Base-by-base conservation (phyloP, 2,113 vertebrate genomes). In the Psittacula cyanocephala region DNA sequence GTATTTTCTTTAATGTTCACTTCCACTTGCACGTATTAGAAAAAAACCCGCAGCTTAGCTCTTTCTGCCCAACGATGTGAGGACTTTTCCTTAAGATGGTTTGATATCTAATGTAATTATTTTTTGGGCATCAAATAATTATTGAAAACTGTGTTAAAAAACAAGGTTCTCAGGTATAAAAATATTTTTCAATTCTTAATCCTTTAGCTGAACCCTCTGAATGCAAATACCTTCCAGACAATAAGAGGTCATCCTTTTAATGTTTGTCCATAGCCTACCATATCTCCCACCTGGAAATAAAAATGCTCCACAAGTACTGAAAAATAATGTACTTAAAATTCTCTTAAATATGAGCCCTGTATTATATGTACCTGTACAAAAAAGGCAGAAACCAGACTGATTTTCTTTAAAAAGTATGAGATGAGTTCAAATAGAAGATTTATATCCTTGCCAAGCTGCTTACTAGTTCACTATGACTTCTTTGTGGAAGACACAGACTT, bases 221-320 rank as follows among this genome's bases (percentile, higher is more conserved):
- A 70, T 81, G 29, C 20, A 88, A 76, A 71, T 53, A 46, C 31
- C 37, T 94, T 93, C 43, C 57, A 84, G n/a, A 91, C 29, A 94
- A 71, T 5, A 18, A 95, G n/a, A 57, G 22, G 14, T 70, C 35
- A 76, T 53, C 25, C 15, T 78, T 89, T 43, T 76, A 31, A 50
- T 35, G 9, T 28, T 47, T 11, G 52, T 75, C 83, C 79, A 88
- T 46, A 96, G 68, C 15, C 49, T 90, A 89, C 13, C 41, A 63
- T 86, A 96, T 91, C 59, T 91, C 84, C 86, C 12, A 80, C 39
- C 7, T 84, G 14, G 64, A 90, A 95, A 88, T 71, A 91, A 97
- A 95, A 97, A 84, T 33, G 33, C 12, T 64, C 41, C 74, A 67
- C 53, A 86, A 49, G 35, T 47, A 67, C 35, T 44, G n/a, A 91